phyloP scores from a whole-genome alignment of 1,140 invertebrate genomes.

The Dysdera silvatica region DNA sequence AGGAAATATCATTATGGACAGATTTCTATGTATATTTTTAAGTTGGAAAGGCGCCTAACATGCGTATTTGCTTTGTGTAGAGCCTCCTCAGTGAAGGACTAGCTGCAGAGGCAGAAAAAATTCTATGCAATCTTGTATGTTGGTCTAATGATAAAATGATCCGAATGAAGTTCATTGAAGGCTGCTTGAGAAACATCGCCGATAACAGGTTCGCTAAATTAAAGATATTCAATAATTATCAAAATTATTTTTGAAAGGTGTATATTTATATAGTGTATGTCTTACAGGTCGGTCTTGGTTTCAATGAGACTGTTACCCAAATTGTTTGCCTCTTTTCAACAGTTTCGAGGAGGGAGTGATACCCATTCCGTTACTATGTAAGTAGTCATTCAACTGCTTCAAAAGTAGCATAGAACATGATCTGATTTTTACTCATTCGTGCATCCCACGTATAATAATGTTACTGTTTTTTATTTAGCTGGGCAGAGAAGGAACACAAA shows the following conservation, averaged over 20 bases:
- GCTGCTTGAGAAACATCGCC: conserved; percentile 80
- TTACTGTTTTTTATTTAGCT: conserved; percentile 41
- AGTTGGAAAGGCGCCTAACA: no score
- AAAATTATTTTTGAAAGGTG: no score
- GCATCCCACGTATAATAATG: neutral
- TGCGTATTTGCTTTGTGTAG: no score
- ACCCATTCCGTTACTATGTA: conserved; percentile 46
- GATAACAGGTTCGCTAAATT: conserved; percentile 59
- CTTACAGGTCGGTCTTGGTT: conserved; percentile 68
- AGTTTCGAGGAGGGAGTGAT: conserved; percentile 54
- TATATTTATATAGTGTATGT: no score
- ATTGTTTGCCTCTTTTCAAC: conserved; percentile 82
- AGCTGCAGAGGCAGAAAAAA: conserved; percentile 82
- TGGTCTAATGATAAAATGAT: conserved; percentile 80
- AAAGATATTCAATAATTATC: no score
- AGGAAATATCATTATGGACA: no score
- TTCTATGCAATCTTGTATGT: conserved; percentile 75
- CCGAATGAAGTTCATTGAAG: conserved; percentile 88
- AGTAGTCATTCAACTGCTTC: no score
- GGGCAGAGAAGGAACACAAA: conserved; percentile 78
- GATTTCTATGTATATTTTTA: no score
- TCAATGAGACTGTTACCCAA: conserved; percentile 80
- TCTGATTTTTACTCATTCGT: neutral
- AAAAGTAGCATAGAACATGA: no score
- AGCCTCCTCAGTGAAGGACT: conserved; percentile 75